These are phyloP conservation scores for Muraenolepis orangiensis DNA, from an alignment of 2,797 vertebrate genomes.

Conservation along the genomic window DNA sequence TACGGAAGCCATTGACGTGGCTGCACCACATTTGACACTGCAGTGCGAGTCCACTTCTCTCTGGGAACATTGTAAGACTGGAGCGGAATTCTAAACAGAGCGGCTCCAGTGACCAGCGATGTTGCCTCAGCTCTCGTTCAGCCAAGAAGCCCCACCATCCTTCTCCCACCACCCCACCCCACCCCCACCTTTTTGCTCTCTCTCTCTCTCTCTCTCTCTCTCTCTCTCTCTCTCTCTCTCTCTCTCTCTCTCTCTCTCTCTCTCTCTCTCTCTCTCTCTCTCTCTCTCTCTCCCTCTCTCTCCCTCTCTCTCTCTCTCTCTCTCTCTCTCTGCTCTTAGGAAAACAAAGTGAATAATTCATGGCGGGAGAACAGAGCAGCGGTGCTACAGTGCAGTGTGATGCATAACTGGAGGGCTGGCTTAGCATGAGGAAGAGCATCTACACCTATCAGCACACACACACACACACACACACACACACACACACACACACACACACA, in stretches of 20 bases:
- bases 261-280: background rate
- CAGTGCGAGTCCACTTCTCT: conserved; percentile 23
- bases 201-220: background rate
- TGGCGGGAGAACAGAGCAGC: conserved; percentile 51
- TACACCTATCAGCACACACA: background rate
- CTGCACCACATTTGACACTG: conserved; percentile 36
- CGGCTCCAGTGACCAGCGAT: conserved; percentile 47
- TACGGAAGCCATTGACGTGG: background rate
- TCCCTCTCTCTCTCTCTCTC: conserved; percentile 20
- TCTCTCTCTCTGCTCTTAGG: conserved; percentile 51
- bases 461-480: too few species aligned
- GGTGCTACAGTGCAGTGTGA: conserved; percentile 47
- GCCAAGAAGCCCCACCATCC: conserved; percentile 21
- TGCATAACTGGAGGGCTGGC: conserved; percentile 37
- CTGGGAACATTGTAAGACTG: conserved; percentile 32
- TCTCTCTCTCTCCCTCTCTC: conserved; percentile 42
- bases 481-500: too few species aligned
- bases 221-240: conserved; percentile 32
- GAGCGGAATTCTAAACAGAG: conserved; percentile 59
- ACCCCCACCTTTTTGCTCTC: background rate
- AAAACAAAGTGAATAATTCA: conserved; percentile 78
- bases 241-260: conserved; percentile 37
- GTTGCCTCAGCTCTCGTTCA: conserved; percentile 7
- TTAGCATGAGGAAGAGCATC: background rate
- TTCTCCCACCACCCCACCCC: too few species aligned